Percentiles rank a stretch among this genome's conserved stretches.
Conservation (phyloP, 2,113 vertebrate genomes). For the Suncus etruscus region DNA sequence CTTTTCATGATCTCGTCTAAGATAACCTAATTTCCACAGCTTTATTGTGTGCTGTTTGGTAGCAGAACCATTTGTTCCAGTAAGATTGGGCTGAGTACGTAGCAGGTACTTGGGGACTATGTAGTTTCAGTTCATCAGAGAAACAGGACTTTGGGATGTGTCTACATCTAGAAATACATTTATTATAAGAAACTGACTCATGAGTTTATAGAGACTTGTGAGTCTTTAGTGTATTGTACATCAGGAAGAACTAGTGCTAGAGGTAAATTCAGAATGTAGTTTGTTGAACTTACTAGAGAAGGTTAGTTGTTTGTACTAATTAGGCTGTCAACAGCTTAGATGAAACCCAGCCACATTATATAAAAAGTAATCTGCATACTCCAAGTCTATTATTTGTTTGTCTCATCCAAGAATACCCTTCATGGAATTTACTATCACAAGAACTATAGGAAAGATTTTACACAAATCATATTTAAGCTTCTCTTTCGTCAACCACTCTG, state of each 20-base stretch:
- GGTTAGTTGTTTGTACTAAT: background rate
- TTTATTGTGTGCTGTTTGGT: background rate
- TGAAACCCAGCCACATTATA: too few species aligned
- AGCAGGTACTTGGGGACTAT: background rate
- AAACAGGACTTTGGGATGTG: background rate
- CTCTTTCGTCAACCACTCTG: background rate
- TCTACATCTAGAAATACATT: background rate
- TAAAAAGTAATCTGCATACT: background rate
- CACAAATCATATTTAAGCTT: background rate
- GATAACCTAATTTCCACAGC: background rate
- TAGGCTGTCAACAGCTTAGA: too few species aligned
- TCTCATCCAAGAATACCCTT: background rate
- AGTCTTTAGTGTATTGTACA: background rate
- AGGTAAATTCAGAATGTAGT: background rate
- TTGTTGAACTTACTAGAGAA: background rate
- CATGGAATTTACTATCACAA: background rate
- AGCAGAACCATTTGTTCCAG: background rate
- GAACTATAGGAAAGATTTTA: background rate
- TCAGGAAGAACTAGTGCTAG: background rate
- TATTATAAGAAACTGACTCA: background rate
- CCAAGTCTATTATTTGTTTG: background rate
- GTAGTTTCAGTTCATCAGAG: background rate
- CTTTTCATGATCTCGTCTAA: background rate
- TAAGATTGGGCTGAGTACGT: background rate
- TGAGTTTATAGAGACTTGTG: background rate